Evolutionary conservation across 2,113 vertebrate species (phyloP).

Genomic region (Ibidorhyncha struthersii): DNA sequence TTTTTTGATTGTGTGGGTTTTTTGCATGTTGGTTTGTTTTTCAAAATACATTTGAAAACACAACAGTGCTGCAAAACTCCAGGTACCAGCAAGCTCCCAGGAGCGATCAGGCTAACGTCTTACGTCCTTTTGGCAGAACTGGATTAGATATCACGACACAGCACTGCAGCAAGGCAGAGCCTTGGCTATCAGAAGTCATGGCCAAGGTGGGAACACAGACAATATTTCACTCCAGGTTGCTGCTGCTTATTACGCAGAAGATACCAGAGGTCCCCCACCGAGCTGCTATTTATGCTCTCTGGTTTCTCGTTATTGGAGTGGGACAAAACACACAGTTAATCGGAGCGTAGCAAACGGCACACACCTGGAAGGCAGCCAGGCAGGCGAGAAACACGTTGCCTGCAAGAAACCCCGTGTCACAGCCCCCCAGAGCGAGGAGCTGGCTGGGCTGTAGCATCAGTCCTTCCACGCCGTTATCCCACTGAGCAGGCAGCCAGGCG

Average conservation of each 20-base stretch:
- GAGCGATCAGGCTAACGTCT: rapidly evolving
- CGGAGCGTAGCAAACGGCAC: not conserved
- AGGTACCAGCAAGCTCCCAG: rapidly evolving
- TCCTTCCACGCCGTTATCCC: rapidly evolving
- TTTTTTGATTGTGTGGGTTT: not conserved
- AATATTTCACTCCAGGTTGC: not conserved
- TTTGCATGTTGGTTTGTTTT: not conserved
- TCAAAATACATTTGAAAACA: not conserved
- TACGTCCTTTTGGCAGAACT: not conserved
- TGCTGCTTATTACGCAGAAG: not conserved
- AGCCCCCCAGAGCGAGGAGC: not conserved
- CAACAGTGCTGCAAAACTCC: not conserved
- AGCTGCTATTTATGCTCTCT: not conserved
- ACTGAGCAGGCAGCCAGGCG: rapidly evolving
- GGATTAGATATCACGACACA: not conserved
- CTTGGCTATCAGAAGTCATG: not conserved
- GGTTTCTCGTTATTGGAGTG: not conserved
- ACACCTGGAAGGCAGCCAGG: not conserved
- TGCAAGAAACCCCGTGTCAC: not conserved
- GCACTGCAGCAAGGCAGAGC: not conserved
- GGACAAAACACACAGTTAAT: not conserved
- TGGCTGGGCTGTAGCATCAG: not conserved
- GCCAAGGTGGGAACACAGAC: not conserved
- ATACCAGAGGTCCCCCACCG: not conserved
- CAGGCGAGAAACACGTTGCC: not conserved